These are phyloP conservation scores for Bombylius discolor DNA, from an alignment of 2,888 invertebrate species.

Conservation along the genomic window DNA sequence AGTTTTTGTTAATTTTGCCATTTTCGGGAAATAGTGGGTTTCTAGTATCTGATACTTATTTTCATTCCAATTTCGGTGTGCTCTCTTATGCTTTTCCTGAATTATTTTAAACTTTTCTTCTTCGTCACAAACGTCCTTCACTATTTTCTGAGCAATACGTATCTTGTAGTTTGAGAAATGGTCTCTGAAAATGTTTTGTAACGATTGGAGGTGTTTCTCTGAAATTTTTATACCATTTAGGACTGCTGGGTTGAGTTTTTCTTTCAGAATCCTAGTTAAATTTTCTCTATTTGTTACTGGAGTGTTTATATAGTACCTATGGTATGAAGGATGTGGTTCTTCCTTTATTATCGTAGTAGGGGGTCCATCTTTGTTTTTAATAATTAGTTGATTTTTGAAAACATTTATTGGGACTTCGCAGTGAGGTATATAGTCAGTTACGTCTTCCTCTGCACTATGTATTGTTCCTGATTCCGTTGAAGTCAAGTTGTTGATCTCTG, in stretches of 20 bases:
- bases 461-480: background rate
- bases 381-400: background rate
- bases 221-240: constrained; percentile 5
- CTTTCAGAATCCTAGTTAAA: background rate
- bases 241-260: constrained; percentile 2
- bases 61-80: constrained; percentile 7
- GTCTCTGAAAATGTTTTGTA: constrained; percentile 3
- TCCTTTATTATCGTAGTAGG: background rate
- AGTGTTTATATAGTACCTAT: background rate
- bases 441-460: background rate
- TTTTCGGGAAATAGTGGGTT: constrained; percentile 1
- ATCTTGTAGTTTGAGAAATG: constrained; percentile 1
- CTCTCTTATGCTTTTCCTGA: constrained; percentile 1
- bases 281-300: background rate
- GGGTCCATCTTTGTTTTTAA: background rate
- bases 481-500: background rate
- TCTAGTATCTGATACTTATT: constrained; percentile 7
- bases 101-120: constrained; percentile 5
- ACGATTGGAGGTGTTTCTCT: background rate
- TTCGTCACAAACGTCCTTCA: background rate
- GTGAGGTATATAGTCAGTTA: background rate
- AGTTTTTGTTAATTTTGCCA: background rate
- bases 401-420: background rate
- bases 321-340: background rate
- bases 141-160: constrained; percentile 1